A percentile compares a stretch with the other conserved stretches of the same genome.
These are phyloP conservation scores for Coelopa pilipes DNA, from an alignment of 2,888 invertebrate species.

Conservation along the genomic window DNA sequence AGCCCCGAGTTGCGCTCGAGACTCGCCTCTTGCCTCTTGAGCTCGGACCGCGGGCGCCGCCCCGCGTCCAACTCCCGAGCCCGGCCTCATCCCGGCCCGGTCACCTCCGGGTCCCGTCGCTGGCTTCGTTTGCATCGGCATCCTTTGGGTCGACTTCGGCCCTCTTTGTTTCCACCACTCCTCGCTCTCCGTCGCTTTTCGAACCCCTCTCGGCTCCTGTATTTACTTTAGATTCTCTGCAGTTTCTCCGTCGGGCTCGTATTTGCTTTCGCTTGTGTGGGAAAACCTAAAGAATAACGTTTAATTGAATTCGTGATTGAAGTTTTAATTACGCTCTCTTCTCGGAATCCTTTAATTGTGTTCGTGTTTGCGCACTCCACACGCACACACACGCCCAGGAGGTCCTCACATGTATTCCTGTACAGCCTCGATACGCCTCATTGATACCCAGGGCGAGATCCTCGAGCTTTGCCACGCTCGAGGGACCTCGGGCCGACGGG, in stretches of 20 bases:
- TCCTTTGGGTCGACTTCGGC: no score
- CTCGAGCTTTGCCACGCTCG: no score
- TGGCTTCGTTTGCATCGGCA: slow-evolving; percentile 8
- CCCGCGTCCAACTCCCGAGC: no score
- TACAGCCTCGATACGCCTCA: no score
- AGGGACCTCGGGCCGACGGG: no score
- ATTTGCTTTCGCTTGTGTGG: slow-evolving; percentile 20
- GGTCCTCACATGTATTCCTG: no score
- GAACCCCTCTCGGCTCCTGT: not conserved
- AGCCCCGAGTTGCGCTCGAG: no score
- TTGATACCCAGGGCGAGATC: no score
- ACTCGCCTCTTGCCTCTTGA: no score
- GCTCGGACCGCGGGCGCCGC: no score
- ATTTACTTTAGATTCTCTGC: slow-evolving; percentile 5
- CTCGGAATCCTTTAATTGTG: slow-evolving; percentile 10
- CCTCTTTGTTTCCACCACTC: not conserved
- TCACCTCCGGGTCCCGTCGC: not conserved
- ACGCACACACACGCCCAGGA: no score
- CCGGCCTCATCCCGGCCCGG: not conserved
- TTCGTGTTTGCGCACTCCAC: not conserved
- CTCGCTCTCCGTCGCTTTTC: not conserved
- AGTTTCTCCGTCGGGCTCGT: no score
- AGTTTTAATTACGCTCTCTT: slow-evolving; percentile 38
- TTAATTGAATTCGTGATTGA: slow-evolving; percentile 41
- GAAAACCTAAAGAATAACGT: slow-evolving; percentile 29